Base-by-base conservation (phyloP, 2,113 vertebrate species). In the Corynorhinus townsendii region DNA sequence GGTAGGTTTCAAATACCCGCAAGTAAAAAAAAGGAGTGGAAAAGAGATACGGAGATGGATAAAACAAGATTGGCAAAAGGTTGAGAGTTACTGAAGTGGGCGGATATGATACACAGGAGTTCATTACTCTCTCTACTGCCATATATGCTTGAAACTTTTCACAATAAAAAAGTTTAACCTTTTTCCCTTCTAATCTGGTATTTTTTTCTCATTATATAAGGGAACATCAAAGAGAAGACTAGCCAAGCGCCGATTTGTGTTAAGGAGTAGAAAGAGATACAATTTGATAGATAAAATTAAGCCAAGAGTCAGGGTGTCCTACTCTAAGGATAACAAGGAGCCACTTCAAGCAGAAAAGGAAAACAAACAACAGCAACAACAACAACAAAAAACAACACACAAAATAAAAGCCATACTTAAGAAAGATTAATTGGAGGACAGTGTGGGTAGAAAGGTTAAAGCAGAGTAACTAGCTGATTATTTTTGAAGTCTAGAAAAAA, bases 121-220 rank as follows among this genome's bases (percentile, higher is more conserved):
- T 79, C 5, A 47, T 16, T 40, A 54, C 30, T 84, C 26, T 66
- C 75, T 85, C 20, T 68, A 86, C 7, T 59, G 15, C 15, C 80
- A 28, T 59, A 69, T 35, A 76, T n/a, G 43, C 30, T 85, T 96
- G n/a, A 85, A 92, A 90, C 62, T 59, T 90, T 92, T 62, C 56
- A 76, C 45, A 84, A 87, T 59, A 89, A 69, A 89, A 89, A 91
- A 84, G 35, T 49, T 54, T 87, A 89, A 84, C 8, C 20, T 82
- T 72, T 56, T 47, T 93, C 35, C 45, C 75, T 93, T 66, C 56
- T 5, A 91, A 66, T 76, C 0, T 35, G 22, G 8, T 56, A 26
- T 88, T 86, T 38, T 91, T 90, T 92, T 92, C 80, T 89, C 81
- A 86, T 40, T 89, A 43, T 43, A 17, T 97, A 89, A 94, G 66